Evolutionary conservation across 2,888 invertebrate genomes (phyloP).

Genomic region (Leptinotarsa haldemani): DNA sequence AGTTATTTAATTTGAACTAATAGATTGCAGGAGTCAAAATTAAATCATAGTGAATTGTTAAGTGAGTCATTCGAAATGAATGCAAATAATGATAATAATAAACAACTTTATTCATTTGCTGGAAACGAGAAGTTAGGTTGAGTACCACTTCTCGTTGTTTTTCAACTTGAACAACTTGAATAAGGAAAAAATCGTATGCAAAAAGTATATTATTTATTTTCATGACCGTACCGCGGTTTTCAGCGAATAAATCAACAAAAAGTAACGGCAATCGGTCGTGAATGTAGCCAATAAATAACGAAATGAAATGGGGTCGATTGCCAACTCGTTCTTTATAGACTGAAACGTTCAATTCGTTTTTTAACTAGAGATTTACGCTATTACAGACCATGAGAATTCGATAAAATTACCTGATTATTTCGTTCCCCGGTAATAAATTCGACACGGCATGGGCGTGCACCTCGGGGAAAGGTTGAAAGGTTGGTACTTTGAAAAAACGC

Average conservation of each 20-base stretch:
- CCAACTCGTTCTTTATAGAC: conserved; percentile 30
- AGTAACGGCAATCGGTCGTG: conserved; percentile 9
- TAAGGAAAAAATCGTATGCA: too few species aligned
- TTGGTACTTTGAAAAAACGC: conserved; percentile 10
- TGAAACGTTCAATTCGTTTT: conserved; percentile 29
- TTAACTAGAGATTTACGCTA: conserved; percentile 32
- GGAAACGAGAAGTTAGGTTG: too few species aligned
- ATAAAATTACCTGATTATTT: conserved; percentile 40
- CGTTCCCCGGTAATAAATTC: conserved; percentile 36
- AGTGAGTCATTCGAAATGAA: too few species aligned
- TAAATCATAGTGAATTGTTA: too few species aligned
- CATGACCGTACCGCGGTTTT: not conserved
- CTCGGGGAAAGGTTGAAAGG: conserved; percentile 3
- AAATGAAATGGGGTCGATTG: conserved; percentile 43
- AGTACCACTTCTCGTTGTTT: too few species aligned
- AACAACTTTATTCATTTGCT: too few species aligned
- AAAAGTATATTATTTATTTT: too few species aligned
- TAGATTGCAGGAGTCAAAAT: too few species aligned
- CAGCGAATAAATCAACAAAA: conserved; percentile 12
- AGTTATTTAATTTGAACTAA: too few species aligned
- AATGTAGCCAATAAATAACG: conserved; percentile 35
- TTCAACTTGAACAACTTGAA: too few species aligned
- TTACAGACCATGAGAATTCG: conserved; percentile 36
- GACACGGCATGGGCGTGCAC: conserved; percentile 20
- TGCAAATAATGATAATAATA: too few species aligned